Evolutionary conservation across 1,140 invertebrate species (phyloP), one percentile per base, ranked within the genome.

Genomic region (Whitmania pigra): DNA sequence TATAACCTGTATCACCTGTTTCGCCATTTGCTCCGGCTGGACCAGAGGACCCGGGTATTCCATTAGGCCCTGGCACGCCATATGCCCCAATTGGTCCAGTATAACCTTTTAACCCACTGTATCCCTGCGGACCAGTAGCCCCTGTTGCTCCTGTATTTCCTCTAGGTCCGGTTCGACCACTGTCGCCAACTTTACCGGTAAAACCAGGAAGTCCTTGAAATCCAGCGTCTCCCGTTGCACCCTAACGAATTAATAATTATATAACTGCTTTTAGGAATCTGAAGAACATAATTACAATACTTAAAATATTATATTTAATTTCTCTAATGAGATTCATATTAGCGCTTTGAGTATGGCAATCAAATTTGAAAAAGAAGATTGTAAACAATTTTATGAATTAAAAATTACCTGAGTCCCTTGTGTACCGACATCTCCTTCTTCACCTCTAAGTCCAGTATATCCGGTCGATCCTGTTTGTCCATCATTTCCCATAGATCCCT

Each of bases 11-110:
- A 31, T 63, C 29, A 0, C 57, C 57, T 1, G 57, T 63, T 11
- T 13, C 57, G 29, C 57, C 57, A 7, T 2, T 17, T 22, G 9
- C 29, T 63, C 57, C 57, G 11, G 57, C 5, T 5, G 29, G 9
- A 11, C 57, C 57, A 63, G 15, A 15, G 57, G 22, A 22, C 5
- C 67, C 67, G 36, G 36, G n/a, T 68, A 7, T 22, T 22, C 67
- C 69, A n/a, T 25, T 49, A 0, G 22, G 53, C 2, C 69, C 69
- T 53, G 69, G 49, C 22, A 9, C n/a, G 11, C 69, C 69, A 71
- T 29, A 13, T 25, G 22, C 22, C 43, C 69, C 69, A 71, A 36
- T 25, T 71, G 53, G 53, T 71, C 69, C 69, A 25, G 69, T 27
- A 31, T 0, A 25, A 17, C 69, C 69, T 54, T 25, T 20, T 6